Evolutionary conservation across 2,797 vertebrate species (phyloP).

Genomic region (Malacoctenus gilli): DNA sequence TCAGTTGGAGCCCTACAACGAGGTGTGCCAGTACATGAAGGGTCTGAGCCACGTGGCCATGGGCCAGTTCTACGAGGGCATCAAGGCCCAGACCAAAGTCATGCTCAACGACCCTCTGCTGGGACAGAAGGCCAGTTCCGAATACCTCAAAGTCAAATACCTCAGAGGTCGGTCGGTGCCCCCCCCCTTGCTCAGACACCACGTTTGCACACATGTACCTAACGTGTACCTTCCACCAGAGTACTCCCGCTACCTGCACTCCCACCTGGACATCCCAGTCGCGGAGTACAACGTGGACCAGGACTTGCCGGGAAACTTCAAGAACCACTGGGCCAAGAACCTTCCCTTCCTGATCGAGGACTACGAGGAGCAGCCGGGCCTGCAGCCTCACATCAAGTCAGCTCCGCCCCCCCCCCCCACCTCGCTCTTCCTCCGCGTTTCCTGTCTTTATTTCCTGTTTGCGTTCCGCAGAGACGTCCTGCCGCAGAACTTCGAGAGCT

Average conservation of each 20-base stretch:
- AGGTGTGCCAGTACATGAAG: constrained; percentile 99
- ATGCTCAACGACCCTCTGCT: constrained; percentile 97
- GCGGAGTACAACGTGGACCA: constrained; percentile 92
- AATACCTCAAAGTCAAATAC: constrained; percentile 98
- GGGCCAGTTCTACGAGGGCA: constrained; percentile 98
- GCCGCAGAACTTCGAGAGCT: constrained; percentile 94
- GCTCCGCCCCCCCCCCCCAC: constrained; percentile 52
- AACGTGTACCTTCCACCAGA: constrained; percentile 82
- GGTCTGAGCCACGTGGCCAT: constrained; percentile 95
- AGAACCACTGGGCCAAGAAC: constrained; percentile 98
- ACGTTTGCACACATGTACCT: no score
- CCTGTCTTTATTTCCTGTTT: no score
- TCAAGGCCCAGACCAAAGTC: constrained; percentile 98
- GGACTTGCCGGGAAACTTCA: constrained; percentile 95
- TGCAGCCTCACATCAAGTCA: constrained; percentile 97
- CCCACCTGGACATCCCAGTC: constrained; percentile 93
- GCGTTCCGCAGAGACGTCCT: constrained; percentile 87
- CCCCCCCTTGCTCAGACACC: no score
- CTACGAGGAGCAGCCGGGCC: constrained; percentile 95
- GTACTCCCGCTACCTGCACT: constrained; percentile 96
- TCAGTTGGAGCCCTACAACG: constrained; percentile 94
- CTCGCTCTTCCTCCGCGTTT: no score
- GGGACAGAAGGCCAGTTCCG: constrained; percentile 95
- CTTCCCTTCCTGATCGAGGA: constrained; percentile 96
- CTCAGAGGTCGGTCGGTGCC: constrained; percentile 87